These are phyloP conservation scores for Nymphicus hollandicus DNA, from an alignment of 2,113 vertebrate genomes.

Conservation along the genomic window DNA sequence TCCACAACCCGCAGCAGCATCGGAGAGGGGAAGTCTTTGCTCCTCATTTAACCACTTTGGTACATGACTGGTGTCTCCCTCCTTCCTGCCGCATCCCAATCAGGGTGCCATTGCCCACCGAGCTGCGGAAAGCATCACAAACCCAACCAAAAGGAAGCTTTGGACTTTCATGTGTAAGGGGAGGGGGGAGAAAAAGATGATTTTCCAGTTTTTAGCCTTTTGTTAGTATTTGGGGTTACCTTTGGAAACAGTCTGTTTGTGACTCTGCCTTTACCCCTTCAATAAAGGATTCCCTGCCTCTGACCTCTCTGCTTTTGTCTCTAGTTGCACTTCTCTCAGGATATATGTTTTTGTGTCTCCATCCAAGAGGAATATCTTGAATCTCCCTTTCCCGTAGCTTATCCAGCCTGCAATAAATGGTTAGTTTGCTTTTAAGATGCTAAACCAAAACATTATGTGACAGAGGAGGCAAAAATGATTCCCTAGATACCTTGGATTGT, in stretches of 20 bases:
- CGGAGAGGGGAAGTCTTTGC: background rate
- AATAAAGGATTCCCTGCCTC: slow-evolving; percentile 63
- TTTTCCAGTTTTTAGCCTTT: background rate
- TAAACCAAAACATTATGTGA: background rate
- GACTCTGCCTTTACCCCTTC: slow-evolving; percentile 43
- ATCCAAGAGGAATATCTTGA: background rate
- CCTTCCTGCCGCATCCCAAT: background rate
- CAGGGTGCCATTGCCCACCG: background rate
- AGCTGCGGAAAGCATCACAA: background rate
- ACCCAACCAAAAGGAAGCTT: background rate
- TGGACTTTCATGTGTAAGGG: background rate
- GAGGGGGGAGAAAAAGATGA: background rate
- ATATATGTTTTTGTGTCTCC: background rate
- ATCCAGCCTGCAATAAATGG: background rate
- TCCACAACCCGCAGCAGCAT: background rate
- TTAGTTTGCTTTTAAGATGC: background rate
- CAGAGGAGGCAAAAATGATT: background rate
- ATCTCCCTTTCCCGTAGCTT: background rate
- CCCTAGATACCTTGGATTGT: background rate
- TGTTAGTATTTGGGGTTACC: slow-evolving; percentile 20
- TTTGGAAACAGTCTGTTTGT: slow-evolving; percentile 5
- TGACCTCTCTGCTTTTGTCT: background rate
- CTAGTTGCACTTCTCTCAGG: background rate
- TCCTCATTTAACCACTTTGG: background rate
- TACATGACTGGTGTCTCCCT: background rate